Conservation (phyloP, 2,113 vertebrate genomes). For the Melanerpes aurifrons region DNA sequence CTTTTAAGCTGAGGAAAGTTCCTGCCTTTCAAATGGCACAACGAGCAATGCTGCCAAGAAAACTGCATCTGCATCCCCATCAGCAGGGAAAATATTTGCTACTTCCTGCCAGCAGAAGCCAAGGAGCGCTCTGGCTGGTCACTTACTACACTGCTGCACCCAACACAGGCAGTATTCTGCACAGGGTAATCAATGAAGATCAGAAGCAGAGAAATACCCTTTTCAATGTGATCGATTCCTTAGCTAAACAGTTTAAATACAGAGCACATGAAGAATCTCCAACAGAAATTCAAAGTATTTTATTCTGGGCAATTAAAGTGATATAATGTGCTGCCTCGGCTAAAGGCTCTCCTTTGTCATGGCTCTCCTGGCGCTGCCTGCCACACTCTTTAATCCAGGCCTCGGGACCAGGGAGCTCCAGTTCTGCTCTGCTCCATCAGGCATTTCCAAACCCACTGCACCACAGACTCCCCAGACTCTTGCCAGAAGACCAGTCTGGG, state of each 20-base stretch:
- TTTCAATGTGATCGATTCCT: accelerated
- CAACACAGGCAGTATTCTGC: not conserved
- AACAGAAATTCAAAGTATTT: accelerated
- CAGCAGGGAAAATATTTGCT: not conserved
- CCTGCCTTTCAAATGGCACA: not conserved
- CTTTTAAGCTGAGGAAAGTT: not conserved
- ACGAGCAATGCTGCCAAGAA: not conserved
- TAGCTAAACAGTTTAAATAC: not conserved
- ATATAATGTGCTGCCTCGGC: accelerated
- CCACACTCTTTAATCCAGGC: not conserved
- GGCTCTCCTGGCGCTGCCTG: accelerated
- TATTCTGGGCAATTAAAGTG: not conserved
- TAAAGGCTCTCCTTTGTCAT: not conserved
- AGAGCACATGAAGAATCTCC: accelerated
- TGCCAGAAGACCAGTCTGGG: not conserved
- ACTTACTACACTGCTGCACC: accelerated
- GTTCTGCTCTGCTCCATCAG: not conserved
- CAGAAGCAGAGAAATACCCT: not conserved
- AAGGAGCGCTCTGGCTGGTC: accelerated
- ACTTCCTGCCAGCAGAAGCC: not conserved
- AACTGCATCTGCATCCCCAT: not conserved
- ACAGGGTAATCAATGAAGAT: accelerated
- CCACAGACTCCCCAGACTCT: not conserved
- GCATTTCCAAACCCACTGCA: accelerated
- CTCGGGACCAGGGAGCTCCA: not conserved